Conservation (phyloP, 2,113 vertebrate genomes). For the Pholis gunnellus region DNA sequence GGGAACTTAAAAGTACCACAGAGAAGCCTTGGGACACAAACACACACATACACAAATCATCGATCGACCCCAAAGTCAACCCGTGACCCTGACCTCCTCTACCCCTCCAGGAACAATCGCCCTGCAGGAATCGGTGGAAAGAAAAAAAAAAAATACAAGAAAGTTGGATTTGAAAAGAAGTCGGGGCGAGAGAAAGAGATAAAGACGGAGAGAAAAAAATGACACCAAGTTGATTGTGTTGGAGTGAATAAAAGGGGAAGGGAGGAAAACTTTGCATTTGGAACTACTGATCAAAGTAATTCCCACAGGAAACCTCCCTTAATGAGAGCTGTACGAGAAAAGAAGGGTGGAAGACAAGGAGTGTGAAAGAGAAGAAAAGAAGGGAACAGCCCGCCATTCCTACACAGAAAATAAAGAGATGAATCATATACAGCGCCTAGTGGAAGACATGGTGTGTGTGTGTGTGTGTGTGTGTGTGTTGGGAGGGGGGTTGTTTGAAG, state of each 20-base stretch:
- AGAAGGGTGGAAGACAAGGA: conserved; percentile 64
- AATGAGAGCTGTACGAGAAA: conserved; percentile 77
- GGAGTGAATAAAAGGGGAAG: conserved; percentile 68
- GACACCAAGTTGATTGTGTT: conserved; percentile 61
- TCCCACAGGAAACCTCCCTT: conserved; percentile 73
- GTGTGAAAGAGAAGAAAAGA: conserved; percentile 61
- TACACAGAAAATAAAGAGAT: conserved; percentile 57
- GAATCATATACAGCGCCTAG: conserved; percentile 54
- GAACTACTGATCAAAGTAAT: conserved; percentile 80
- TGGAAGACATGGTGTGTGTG: conserved; percentile 42
- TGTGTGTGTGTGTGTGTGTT: conserved; percentile 1
- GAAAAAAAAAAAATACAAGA: conserved; percentile 36
- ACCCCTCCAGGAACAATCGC: conserved; percentile 51
- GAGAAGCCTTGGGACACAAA: conserved; percentile 62
- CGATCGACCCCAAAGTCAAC: conserved; percentile 69
- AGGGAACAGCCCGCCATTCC: conserved; percentile 56
- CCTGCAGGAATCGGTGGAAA: conserved; percentile 38
- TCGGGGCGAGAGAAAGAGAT: conserved; percentile 10
- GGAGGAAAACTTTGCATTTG: conserved; percentile 76
- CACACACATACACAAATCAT: conserved; percentile 55
- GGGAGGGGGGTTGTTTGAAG: conserved; percentile 54
- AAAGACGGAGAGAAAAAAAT: conserved; percentile 53
- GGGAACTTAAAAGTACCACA: conserved; percentile 59
- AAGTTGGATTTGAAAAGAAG: conserved; percentile 61
- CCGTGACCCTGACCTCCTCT: conserved; percentile 59